Evolutionary conservation across 1,140 invertebrate species (phyloP).

Genomic region (Drosophila varians): DNA sequence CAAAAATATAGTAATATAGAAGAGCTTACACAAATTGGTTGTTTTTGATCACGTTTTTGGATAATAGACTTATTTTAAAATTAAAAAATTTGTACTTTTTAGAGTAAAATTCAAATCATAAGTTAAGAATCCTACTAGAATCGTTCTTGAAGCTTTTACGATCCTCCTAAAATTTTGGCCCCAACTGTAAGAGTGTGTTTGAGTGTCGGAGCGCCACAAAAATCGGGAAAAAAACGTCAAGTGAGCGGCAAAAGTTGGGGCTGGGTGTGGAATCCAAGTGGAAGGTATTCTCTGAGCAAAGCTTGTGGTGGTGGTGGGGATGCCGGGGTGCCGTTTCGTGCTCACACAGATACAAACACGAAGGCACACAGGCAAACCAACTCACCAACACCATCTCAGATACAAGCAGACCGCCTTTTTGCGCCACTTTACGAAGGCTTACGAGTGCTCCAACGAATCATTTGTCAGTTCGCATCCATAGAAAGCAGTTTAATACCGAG

Average conservation of each 20-base stretch:
- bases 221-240: conserved; percentile 1
- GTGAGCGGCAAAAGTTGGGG: conserved; percentile 58
- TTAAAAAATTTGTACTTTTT: no score
- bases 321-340: conserved; percentile 46
- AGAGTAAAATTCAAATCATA: no score
- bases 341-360: conserved; percentile 18
- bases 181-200: conserved; percentile 13
- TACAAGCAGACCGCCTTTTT: conserved; percentile 33
- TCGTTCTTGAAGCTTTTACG: neutral
- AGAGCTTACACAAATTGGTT: no score
- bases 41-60: no score
- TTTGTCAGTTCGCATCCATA: conserved; percentile 83
- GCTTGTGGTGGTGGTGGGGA: conserved; percentile 1
- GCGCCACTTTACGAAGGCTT: conserved; percentile 41
- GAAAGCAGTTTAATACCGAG: conserved; percentile 76
- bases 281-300: neutral
- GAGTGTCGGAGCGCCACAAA: conserved; percentile 12
- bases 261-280: conserved; percentile 58
- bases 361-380: no score
- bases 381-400: neutral
- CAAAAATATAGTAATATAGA: conserved; percentile 4
- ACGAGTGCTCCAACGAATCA: conserved; percentile 70
- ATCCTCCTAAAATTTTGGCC: conserved; percentile 13
- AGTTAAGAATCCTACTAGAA: no score
- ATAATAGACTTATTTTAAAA: no score